A percentile compares a stretch with the other conserved stretches of the same genome.
Evolutionary conservation across 2,113 vertebrate species (phyloP).

Genomic region (Madoqua kirkii): DNA sequence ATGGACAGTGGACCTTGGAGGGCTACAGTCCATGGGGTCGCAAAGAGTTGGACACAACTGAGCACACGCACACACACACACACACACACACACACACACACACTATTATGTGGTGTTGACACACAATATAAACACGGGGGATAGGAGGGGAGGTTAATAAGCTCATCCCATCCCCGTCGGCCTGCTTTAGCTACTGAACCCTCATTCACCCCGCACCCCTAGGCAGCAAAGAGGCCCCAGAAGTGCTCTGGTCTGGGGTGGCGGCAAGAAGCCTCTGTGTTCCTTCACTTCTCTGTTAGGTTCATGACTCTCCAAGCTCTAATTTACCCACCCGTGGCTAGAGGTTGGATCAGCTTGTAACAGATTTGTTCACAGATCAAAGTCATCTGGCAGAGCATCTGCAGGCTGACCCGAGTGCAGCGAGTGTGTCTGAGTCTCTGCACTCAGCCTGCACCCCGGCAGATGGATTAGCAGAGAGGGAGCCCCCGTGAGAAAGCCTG

Average conservation of each 20-base stretch:
- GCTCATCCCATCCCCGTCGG: background rate
- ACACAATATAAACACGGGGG: background rate
- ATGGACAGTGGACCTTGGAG: background rate
- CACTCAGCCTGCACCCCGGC: fast-evolving
- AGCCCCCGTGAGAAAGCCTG: fast-evolving
- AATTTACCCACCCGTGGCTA: background rate
- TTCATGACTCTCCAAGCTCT: background rate
- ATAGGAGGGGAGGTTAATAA: background rate
- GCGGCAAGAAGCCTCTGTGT: background rate
- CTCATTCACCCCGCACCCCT: background rate
- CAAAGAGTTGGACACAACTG: background rate
- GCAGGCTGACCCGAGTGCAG: background rate
- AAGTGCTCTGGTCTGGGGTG: background rate
- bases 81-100: background rate
- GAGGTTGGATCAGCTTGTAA: conserved; percentile 10
- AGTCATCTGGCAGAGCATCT: conserved; percentile 26
- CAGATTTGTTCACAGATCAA: conserved; percentile 40
- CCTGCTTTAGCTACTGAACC: background rate
- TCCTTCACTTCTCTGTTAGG: background rate
- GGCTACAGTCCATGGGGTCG: background rate
- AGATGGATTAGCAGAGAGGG: background rate
- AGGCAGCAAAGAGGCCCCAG: background rate
- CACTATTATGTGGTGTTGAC: background rate
- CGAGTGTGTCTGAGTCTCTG: background rate
- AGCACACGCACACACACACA: fast-evolving